These are phyloP conservation scores for Phaedon cochleariae DNA, from an alignment of 2,888 invertebrate species.

Conservation along the genomic window DNA sequence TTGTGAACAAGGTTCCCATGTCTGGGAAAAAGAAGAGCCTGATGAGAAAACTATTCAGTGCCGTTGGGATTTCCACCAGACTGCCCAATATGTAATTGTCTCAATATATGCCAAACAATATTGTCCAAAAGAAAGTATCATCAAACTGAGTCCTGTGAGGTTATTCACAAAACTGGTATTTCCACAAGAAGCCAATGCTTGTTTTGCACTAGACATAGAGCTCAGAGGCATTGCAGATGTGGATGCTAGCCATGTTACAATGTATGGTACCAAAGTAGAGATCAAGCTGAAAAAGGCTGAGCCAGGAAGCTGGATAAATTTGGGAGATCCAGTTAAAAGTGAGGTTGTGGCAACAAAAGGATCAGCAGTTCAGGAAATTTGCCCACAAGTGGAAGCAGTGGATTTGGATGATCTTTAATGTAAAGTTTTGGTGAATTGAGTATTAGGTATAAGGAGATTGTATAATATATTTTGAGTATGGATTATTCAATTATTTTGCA, in stretches of 20 bases:
- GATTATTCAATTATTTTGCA: no score
- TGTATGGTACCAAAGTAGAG: conserved; percentile 92
- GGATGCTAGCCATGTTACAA: conserved; percentile 74
- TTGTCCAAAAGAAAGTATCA: conserved; percentile 75
- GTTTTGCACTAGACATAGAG: conserved; percentile 80
- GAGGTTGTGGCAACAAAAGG: conserved; percentile 49
- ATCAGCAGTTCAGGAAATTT: conserved; percentile 59
- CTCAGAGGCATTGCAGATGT: conserved; percentile 82
- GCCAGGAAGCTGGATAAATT: conserved; percentile 80
- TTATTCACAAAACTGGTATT: conserved; percentile 79
- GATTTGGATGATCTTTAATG: conserved; percentile 75
- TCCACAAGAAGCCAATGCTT: conserved; percentile 75
- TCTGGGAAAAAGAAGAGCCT: conserved; percentile 78
- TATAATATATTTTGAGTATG: no score
- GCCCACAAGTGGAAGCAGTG: conserved; percentile 69
- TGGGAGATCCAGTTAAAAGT: conserved; percentile 69
- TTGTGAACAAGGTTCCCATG: conserved; percentile 84
- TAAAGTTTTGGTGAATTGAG: background rate
- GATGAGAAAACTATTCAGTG: conserved; percentile 68
- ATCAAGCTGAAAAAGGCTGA: conserved; percentile 89
- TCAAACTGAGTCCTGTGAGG: conserved; percentile 87
- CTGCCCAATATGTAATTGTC: conserved; percentile 81
- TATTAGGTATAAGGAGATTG: no score
- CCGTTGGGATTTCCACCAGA: conserved; percentile 96
- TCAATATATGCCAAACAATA: conserved; percentile 93